Percentiles rank a stretch among this genome's conserved stretches.
phyloP scores from a whole-genome alignment of 2,797 vertebrate genomes.

The Xiphorhynchus erythropygius region DNA sequence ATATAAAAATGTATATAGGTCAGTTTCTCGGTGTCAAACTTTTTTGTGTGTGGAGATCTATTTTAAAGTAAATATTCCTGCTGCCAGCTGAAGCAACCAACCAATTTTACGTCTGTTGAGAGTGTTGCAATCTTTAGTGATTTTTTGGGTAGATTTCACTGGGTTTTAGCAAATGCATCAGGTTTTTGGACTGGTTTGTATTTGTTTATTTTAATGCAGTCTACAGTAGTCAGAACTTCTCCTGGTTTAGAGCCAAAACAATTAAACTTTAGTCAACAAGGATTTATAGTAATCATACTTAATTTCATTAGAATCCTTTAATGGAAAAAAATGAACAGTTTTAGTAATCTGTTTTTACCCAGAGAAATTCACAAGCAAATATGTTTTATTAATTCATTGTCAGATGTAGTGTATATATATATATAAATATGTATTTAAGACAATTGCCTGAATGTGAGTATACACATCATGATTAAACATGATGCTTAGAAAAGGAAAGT shows the following conservation, averaged over 20 bases:
- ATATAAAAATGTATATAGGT: neutral
- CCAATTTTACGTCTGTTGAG: neutral
- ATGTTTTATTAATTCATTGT: neutral
- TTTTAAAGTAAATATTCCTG: neutral
- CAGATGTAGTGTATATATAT: neutral
- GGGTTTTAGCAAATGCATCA: neutral
- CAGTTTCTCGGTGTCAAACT: neutral
- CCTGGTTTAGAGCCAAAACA: neutral
- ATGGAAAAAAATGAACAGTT: neutral
- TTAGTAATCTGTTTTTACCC: neutral
- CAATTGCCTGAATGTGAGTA: slow-evolving; percentile 32
- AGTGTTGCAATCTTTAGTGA: neutral
- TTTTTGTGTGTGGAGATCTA: neutral
- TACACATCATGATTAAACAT: slow-evolving; percentile 7
- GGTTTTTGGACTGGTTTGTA: neutral
- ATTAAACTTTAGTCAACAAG: neutral
- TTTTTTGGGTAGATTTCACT: neutral
- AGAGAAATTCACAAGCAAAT: neutral
- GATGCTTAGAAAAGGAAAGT: slow-evolving; percentile 13
- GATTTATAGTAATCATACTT: neutral
- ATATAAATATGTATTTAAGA: neutral
- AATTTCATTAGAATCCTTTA: neutral
- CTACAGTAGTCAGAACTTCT: neutral
- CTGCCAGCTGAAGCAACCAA: neutral
- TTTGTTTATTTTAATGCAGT: neutral